Conservation (phyloP, 2,113 vertebrate genomes). For the Addax nasomaculatus region DNA sequence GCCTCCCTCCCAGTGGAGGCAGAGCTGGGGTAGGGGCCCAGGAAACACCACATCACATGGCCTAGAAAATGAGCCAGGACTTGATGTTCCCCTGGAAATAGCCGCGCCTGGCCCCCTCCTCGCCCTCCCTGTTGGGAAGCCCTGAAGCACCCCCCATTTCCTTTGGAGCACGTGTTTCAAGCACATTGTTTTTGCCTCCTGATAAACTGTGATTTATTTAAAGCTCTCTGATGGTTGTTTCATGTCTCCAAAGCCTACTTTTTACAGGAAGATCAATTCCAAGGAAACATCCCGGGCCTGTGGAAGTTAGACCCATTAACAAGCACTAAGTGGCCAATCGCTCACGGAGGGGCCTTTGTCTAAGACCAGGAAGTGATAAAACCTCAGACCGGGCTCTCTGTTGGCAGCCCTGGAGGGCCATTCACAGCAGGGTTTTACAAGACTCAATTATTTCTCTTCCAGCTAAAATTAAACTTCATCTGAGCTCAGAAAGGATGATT, state of each 20-base stretch:
- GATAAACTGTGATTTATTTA: slow-evolving; percentile 73
- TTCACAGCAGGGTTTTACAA: slow-evolving; percentile 33
- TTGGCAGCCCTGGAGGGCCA: neutral
- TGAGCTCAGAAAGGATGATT: neutral
- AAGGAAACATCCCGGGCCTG: slow-evolving; percentile 55
- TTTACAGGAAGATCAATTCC: slow-evolving; percentile 63
- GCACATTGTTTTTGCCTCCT: slow-evolving; percentile 69
- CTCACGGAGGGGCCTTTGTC: slow-evolving; percentile 1
- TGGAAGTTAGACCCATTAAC: slow-evolving; percentile 70
- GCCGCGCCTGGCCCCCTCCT: rapidly evolving
- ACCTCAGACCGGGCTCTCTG: neutral
- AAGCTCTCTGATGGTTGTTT: slow-evolving; percentile 67
- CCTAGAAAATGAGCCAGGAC: neutral
- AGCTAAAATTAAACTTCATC: slow-evolving; percentile 45
- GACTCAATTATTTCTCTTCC: slow-evolving; percentile 54
- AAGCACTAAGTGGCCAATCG: slow-evolving; percentile 69
- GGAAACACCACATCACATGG: neutral
- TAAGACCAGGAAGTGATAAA: slow-evolving; percentile 60
- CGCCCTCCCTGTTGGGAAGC: neutral
- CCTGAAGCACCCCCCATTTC: slow-evolving; percentile 20
- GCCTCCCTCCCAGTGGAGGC: neutral
- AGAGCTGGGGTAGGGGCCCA: neutral
- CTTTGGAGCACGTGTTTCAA: slow-evolving; percentile 62
- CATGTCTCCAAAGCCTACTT: slow-evolving; percentile 72
- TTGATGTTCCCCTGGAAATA: neutral